These are phyloP conservation scores for Oncorhynchus tshawytscha DNA, from an alignment of 2,113 vertebrate species.

Conservation along the genomic window DNA sequence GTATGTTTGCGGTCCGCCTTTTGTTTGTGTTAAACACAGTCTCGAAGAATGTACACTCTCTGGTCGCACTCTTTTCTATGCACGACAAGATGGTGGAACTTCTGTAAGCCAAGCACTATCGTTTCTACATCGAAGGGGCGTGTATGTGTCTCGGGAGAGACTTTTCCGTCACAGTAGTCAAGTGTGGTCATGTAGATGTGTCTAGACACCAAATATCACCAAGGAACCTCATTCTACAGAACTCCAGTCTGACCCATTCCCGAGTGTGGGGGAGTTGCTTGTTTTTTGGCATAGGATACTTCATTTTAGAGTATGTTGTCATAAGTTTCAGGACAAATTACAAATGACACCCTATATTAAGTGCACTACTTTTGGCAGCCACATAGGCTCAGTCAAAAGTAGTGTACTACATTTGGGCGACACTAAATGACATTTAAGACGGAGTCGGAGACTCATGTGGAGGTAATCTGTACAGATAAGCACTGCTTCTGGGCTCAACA, in stretches of 20 bases:
- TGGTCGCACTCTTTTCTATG: background rate
- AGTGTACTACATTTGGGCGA: background rate
- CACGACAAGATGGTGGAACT: background rate
- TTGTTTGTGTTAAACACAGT: conserved; percentile 11
- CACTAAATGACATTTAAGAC: background rate
- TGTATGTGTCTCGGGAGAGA: background rate
- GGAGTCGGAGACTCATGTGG: background rate
- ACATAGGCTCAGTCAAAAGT: too few relatives aligned
- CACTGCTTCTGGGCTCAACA: background rate
- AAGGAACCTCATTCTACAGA: too few relatives aligned
- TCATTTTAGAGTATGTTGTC: background rate
- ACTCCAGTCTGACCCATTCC: background rate
- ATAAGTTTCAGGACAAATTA: background rate
- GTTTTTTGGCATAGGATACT: background rate
- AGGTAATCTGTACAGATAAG: background rate
- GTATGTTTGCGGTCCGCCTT: background rate
- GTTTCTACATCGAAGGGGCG: background rate
- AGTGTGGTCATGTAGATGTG: too few relatives aligned
- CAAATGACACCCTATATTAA: background rate
- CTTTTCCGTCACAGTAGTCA: too few relatives aligned
- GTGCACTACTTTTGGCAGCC: background rate
- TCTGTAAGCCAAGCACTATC: background rate
- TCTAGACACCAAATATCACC: too few relatives aligned
- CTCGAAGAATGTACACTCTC: conserved; percentile 2
- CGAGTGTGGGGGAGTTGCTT: background rate